Evolutionary conservation across 2,797 vertebrate species (phyloP), one percentile per base, ranked within the genome.

Genomic region (Passerculus sandwichensis): DNA sequence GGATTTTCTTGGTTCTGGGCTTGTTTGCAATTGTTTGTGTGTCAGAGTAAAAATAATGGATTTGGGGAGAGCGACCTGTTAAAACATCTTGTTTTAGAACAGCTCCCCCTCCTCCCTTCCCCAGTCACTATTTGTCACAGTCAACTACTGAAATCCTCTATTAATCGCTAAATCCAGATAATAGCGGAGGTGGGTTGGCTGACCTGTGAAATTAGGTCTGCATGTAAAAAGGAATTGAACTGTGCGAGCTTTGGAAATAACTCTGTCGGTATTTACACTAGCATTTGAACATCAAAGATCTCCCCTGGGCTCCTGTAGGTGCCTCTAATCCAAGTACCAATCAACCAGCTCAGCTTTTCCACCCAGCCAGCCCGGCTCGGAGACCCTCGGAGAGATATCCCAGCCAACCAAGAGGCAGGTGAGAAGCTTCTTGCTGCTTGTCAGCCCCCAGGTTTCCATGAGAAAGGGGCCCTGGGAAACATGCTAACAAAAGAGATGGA

Each of bases 191-290:
- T 85, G 88, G 89, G 87, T 67, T 91, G 91, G 80, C 88, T 96
- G 94, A 91, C 94, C 88, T 94, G 93, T 92, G 96, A 96, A 96
- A 96, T 95, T 82, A 93, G 95, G 97, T 95, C 92, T 92, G 81
- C 88, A 95, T 93, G 91, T 88, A 83, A 78, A 94, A 94, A 96
- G 90, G 84, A 95, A 90, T 77, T 82, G 82, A 89, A 82, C 90
- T 88, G 88, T 91, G 34, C 4, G 44, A 90, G 91, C 85, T 93
- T 91, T 93, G 96, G 91, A 89, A 93, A 93, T 97, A 94, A 86
- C 88, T 95, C 88, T 84, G 89, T 87, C 25, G 56, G 88, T 85
- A 88, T 93, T 94, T 95, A 81, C 53, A 51, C 81, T 91, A 95
- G 75, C 73, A 47, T 80, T 62, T 74, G 88, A 86, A 87, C 89